Evolutionary conservation across 1,140 invertebrate genomes (phyloP), one percentile per base, ranked within the genome.

Genomic region (Notospermus geniculatus): DNA sequence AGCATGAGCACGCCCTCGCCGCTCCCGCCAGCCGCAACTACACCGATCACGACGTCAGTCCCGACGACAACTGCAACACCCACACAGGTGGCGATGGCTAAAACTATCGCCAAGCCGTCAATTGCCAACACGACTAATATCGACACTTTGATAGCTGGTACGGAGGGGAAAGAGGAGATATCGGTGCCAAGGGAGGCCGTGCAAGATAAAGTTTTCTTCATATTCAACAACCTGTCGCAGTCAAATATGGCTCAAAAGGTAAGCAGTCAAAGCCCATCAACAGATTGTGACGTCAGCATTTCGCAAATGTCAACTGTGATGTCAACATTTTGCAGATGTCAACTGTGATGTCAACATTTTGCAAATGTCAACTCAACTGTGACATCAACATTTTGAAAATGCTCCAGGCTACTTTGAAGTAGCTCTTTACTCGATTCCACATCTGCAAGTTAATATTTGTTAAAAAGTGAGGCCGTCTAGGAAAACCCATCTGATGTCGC

Each of bases 111-210:
- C 1, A 62, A 84, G 82, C 92, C 92, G 9, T 97, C 95, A 0
- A 97, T 98, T 68, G 95, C 95, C 0, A 97, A 94, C 82, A 93
- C 95, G 1, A 98, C 96, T 9, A 99, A 98, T 76, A 98, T 98
- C 63, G 95, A 98, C 73, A 99, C 95, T 0, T 83, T 99, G 53
- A 82, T 98, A 1, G 92, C 92, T 29, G 95, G 95, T 7, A 95
- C 93, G 0, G 93, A 96, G 75, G 71, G 71, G 9, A 90, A 91
- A 72, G 93, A 97, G 74, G 93, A 96, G 72, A 92, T 75, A 19
- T 61, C 68, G 7, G 72, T 80, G 2, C 79, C 79, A 27, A 71
- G 76, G 7, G 79, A 81, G 57, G 56, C 72, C 9, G 57, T 78
- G 13, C 79, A 81, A 63, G 97, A 99, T 78, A 98, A 98, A 84